Evolutionary conservation across 1,140 invertebrate genomes (phyloP).

Genomic region (Solenopsis invicta): DNA sequence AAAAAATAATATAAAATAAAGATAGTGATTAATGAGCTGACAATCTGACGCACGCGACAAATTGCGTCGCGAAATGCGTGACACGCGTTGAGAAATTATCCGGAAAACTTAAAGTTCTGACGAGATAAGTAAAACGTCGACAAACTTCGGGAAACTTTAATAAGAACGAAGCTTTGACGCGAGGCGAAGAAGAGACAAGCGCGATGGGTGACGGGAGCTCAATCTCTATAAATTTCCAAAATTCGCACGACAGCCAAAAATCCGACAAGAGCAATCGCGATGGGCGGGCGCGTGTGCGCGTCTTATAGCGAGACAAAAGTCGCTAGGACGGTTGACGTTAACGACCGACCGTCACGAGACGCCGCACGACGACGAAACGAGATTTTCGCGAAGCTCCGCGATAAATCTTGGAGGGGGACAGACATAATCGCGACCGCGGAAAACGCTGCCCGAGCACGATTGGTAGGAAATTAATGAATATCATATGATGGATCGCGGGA

Average conservation of each 20-base stretch:
- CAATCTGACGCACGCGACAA: neutral
- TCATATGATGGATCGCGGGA: slow-evolving; percentile 46
- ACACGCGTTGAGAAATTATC: slow-evolving; percentile 62
- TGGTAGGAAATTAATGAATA: slow-evolving; percentile 56
- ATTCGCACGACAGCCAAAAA: slow-evolving; percentile 62
- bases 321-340: slow-evolving; percentile 62
- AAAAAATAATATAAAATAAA: slow-evolving; percentile 35
- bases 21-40: neutral
- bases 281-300: neutral
- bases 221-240: slow-evolving; percentile 66
- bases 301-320: slow-evolving; percentile 58
- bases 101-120: slow-evolving; percentile 55
- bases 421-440: slow-evolving; percentile 43
- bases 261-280: neutral
- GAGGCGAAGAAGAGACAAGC: neutral
- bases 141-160: slow-evolving; percentile 66
- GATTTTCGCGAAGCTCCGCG: slow-evolving; percentile 40
- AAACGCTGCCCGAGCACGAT: slow-evolving; percentile 47
- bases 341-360: slow-evolving; percentile 76
- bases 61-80: slow-evolving; percentile 29
- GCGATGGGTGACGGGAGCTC: neutral
- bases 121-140: slow-evolving; percentile 49
- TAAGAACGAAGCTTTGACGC: slow-evolving; percentile 23
- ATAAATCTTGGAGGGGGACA: slow-evolving; percentile 47
- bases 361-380: slow-evolving; percentile 53